Percentiles rank a stretch among this genome's conserved stretches.
phyloP scores from a whole-genome alignment of 1,140 invertebrate species.

The Plutomurus gul region DNA sequence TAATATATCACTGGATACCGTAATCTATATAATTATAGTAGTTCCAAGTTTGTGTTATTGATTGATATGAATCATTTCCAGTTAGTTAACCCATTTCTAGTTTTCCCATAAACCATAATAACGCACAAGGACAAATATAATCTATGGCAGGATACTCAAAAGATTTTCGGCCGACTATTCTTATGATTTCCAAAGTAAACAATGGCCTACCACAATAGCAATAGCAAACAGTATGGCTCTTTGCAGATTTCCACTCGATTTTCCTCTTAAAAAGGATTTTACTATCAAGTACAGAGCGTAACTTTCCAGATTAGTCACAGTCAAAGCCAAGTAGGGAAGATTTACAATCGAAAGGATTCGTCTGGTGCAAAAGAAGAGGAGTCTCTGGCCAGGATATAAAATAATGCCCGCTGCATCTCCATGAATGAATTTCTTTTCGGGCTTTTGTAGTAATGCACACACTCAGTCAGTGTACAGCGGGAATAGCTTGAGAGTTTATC shows the following conservation, averaged over 20 bases:
- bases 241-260: no score
- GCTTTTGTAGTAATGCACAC: background rate
- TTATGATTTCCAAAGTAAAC: no score
- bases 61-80: no score
- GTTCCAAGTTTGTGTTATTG: no score
- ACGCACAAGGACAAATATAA: background rate
- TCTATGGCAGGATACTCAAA: background rate
- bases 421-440: background rate
- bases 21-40: no score
- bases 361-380: background rate
- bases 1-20: background rate
- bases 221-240: no score
- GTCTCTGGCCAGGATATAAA: background rate
- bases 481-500: slow-evolving; percentile 2
- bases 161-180: no score
- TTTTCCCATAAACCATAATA: background rate
- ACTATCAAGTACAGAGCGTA: background rate
- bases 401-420: background rate
- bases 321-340: background rate
- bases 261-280: no score
- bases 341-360: background rate
- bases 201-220: no score
- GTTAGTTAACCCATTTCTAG: no score
- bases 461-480: background rate
- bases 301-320: background rate